Evolutionary conservation across 2,888 invertebrate genomes (phyloP), one percentile per base, ranked within the genome.

Genomic region (Perizoma flavofasciatum): DNA sequence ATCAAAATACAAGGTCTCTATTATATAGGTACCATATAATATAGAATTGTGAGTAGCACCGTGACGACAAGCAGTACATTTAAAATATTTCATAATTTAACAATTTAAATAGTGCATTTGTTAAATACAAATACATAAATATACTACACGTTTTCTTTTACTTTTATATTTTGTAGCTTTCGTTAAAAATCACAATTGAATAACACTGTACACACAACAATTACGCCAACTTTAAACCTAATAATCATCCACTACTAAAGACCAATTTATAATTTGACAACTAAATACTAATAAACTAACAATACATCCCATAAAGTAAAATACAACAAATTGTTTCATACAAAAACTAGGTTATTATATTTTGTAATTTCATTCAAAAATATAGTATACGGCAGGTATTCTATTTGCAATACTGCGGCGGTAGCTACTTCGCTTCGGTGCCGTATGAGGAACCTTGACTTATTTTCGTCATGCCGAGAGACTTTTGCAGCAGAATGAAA

Each of bases 401-500:
- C 22, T 22, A 22, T 67, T 61, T 57, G 59, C 58, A 54, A 67
- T 65, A 65, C 63, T 65, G 65, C 33, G 55, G 37, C 46, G 70
- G 68, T 70, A 61, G 66, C 79, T 93, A 94, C 71, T 93, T 90
- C 61, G 93, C 93, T 66, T 89, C 93, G 53, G 93, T 90, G 65
- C 97, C 97, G 80, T 97, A 97, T 5, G 95, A 95, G 35, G 97
- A 97, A 43, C 95, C 96, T 85, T 96, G 95, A 79, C 96, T 96
- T 72, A 97, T 97, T 86, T 97, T 95, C 1, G 97, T 96, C 94
- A 96, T 95, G 53, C 96, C 95, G 74, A 97, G 96, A 48, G 96
- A 94, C 83, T 96, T 96, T 75, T 96, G 94, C 85, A 97, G 94
- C 34, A 96, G 88, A 68, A 95, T 84, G 83, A 95, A 96, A 89